These are phyloP conservation scores for Tortricodes alternella DNA, from an alignment of 2,888 invertebrate species.

Conservation along the genomic window DNA sequence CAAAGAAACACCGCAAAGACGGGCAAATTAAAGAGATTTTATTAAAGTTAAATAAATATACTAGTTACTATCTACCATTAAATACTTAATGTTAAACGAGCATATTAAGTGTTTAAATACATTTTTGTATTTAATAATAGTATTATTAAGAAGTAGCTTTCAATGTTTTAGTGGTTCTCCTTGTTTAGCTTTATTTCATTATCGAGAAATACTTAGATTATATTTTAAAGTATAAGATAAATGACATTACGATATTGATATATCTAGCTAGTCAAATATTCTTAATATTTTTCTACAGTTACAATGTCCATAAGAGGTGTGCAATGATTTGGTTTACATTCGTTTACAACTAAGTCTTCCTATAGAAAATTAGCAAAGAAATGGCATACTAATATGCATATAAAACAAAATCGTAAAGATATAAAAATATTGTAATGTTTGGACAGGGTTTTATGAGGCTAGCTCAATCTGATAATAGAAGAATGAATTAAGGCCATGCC, in stretches of 20 bases:
- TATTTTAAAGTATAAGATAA: conserved; percentile 3
- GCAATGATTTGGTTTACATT: conserved; percentile 22
- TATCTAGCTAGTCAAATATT: conserved; percentile 31
- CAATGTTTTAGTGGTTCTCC: conserved; percentile 26
- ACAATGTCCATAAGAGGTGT: conserved; percentile 15
- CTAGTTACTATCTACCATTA: conserved; percentile 8
- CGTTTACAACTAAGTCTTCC: conserved; percentile 23
- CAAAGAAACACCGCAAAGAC: conserved; percentile 15
- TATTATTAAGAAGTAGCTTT: conserved; percentile 30
- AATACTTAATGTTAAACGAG: conserved; percentile 23
- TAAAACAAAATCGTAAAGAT: conserved; percentile 17
- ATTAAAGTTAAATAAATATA: conserved; percentile 11
- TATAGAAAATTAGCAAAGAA: conserved; percentile 3
- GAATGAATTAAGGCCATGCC: too few relatives aligned
- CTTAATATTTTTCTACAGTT: conserved; percentile 30
- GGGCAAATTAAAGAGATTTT: conserved; percentile 17
- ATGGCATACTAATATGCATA: too few relatives aligned
- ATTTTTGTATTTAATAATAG: conserved; percentile 25
- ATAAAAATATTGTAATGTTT: too few relatives aligned
- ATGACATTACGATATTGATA: conserved; percentile 24
- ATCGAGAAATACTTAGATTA: conserved; percentile 11
- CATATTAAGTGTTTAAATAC: conserved; percentile 29
- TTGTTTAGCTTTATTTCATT: conserved; percentile 26
- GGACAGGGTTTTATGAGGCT: too few relatives aligned
- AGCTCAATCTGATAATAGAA: too few relatives aligned